Base-by-base conservation (phyloP, 92 coral and sea anemone genomes). In the Palythoa grandis region DNA sequence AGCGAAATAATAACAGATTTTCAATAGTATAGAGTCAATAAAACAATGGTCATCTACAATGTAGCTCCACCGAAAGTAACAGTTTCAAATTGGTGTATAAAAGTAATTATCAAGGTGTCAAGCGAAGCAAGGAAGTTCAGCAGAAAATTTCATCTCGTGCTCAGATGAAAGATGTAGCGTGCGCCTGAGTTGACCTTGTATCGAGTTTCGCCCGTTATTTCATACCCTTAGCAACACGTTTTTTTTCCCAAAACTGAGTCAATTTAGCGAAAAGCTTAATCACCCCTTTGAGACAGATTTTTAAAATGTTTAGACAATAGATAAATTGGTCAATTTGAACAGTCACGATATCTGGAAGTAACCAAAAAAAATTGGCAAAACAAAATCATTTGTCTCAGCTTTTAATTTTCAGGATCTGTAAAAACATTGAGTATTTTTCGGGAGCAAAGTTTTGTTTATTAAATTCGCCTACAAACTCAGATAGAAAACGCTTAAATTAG, bases 111-210 rank as follows among this genome's bases (percentile, higher is more conserved):
- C 50, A 8, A 39, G 0, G 53, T 72, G 13, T 40, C 20, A 72
- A 40, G 2, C 17, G 58, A 5, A 43, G 37, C 52, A 12, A 53
- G 35, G 40, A 76, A 25, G 40, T 13, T 15, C 17, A 13, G 17
- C 82, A 6, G 6, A 3, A 76, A n/a, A 29, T 11, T 74, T 74
- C 13, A 50, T 76, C 63, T 76, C 80, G 61, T 52, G n/a, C 52
- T 50, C 52, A 16, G 47, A 2, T 16, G 37, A 24, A 67, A 54
- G 82, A 54, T 54, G 82, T 24, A 24, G 68, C 22, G 24, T 76
- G 50, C 82, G 15, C 43, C 13, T 2, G 13, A 15, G 23, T 35
- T 76, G 82, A 76, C 82, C 82, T 52, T 39, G 40, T 20, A 69
- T 69, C 39, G 47, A 13, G 14, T 69, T 69, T 69, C 74, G 47